Base-by-base conservation (phyloP, 2,797 vertebrate genomes). In the Rhynchotus rufescens region DNA sequence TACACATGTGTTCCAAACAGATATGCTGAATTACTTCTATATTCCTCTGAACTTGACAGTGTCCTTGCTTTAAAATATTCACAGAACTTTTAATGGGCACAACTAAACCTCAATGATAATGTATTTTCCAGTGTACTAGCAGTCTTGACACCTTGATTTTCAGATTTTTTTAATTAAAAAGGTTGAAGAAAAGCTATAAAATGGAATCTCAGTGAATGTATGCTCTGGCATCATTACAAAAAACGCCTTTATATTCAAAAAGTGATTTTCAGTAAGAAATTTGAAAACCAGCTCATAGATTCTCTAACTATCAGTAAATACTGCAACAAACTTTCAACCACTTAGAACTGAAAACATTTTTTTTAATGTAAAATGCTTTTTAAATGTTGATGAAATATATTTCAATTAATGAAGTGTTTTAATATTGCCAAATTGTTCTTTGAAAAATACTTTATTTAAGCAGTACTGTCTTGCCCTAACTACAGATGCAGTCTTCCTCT, bases 1-100 rank as follows among this genome's bases (percentile, higher is more conserved):
- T 80, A 28, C 49, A 93, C 83, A 65, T 91, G 91, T 14, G 0
- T 61, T 96, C 95, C 30, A 32, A 83, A 51, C 78, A 93, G 68
- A 76, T 40, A 8, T 3, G 11, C 62, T 89, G 94, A 96, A 95
- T 88, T 81, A 89, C 86, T 96, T 89, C 62, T 80, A 32, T 4
- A 5, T 65, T 82, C 66, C 76, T 44, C 72, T 3, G 2, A 84
- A 5, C 49, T 62, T 80, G 75, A 59, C 12, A 4, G 23, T 78
- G 69, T 44, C 38, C 72, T 78, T 57, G 17, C 66, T 77, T 64
- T 14, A 4, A 17, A 10, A 12, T 26, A 15, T 78, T 78, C 81
- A 47, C 34, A 88, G 72, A 94, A 38, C 34, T 20, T 88, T 23
- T 59, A 42, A n/a, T 57, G 79, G 88, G 62, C 86, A 85, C 66